Evolutionary conservation across 2,797 vertebrate genomes (phyloP), one percentile per base, ranked within the genome.

Genomic region (Sphaeramia orbicularis): DNA sequence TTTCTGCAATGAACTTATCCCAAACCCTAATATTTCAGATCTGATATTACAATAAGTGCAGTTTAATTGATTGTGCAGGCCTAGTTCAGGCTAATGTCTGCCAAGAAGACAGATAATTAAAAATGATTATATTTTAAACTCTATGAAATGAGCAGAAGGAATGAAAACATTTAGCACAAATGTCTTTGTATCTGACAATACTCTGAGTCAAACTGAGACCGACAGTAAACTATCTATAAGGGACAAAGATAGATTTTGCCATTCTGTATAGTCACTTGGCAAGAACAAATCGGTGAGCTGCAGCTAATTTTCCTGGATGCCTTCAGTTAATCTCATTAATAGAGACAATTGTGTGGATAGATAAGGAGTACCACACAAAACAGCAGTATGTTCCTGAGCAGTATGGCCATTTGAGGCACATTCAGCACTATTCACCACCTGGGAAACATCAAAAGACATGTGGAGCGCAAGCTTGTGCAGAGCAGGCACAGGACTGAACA

Each of bases 301-400:
- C 44, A 14, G 80, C 76, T 84, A 74, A 42, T 83, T 87, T 87
- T 78, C 78, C 67, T 68, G 41, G 81, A 81, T 61, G 76, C 80
- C 78, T 71, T 63, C 63, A 43, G 75, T 84, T 84, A 81, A 90
- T 90, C 81, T 90, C 76, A 84, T 88, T 87, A 81, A 82, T 75
- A 62, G 80, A 57, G 75, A 83, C 77, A 86, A 76, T 85, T 62
- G 74, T 75, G 78, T 1, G 55, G 61, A 84, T 9, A 83, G 86
- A 90, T 87, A 88, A 92, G 79, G 42, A 69, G 72, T 65, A 18
- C 48, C 68, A 48, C 71, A 56, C 55, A 60, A 54, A 79, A 74
- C 73, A 68, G 73, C 79, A 64, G 65, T 6, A 45, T 59, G 69
- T 80, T 81, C 38, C 57, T 32, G 43, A 71, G 79, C 68, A 47